These are phyloP conservation scores for Gadopsis marmoratus DNA, from an alignment of 2,797 vertebrate species.

Conservation along the genomic window DNA sequence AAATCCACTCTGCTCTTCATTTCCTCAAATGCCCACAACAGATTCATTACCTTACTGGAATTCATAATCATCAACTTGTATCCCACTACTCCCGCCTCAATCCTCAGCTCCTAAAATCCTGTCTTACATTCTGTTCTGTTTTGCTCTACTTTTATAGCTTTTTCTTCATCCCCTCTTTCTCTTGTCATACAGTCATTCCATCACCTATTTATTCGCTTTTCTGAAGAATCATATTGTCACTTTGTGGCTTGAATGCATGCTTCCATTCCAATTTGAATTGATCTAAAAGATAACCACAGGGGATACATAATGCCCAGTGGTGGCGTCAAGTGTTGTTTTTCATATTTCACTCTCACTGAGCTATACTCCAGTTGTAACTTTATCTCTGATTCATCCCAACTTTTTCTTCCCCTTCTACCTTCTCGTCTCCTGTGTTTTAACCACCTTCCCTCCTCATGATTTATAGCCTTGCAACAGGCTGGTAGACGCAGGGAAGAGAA, in stretches of 20 bases:
- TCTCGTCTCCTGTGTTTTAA: conserved; percentile 45
- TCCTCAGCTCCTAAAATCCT: conserved; percentile 29
- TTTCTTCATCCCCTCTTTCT: conserved; percentile 3
- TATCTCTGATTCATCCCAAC: conserved; percentile 40
- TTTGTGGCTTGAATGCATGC: conserved; percentile 31
- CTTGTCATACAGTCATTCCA: conserved; percentile 23
- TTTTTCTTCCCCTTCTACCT: conserved; percentile 34
- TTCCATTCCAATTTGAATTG: conserved; percentile 45
- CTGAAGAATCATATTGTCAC: conserved; percentile 30
- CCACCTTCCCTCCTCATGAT: conserved; percentile 54
- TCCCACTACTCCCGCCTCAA: conserved; percentile 15
- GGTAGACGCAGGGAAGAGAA: conserved; percentile 40
- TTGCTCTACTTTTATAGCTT: conserved; percentile 4
- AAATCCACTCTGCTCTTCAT: conserved; percentile 50
- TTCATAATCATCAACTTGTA: conserved; percentile 48
- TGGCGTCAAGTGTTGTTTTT: conserved; percentile 31
- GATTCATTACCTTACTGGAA: conserved; percentile 55
- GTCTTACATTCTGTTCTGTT: neutral
- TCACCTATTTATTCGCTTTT: conserved; percentile 16
- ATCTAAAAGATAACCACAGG: conserved; percentile 39
- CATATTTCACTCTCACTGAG: conserved; percentile 19
- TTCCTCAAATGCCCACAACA: conserved; percentile 42
- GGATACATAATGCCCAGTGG: conserved; percentile 16
- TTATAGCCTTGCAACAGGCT: conserved; percentile 72
- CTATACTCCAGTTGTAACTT: conserved; percentile 29